Evolutionary conservation across 2,888 invertebrate genomes (phyloP).

Genomic region (Sepioteuthis lessoniana): DNA sequence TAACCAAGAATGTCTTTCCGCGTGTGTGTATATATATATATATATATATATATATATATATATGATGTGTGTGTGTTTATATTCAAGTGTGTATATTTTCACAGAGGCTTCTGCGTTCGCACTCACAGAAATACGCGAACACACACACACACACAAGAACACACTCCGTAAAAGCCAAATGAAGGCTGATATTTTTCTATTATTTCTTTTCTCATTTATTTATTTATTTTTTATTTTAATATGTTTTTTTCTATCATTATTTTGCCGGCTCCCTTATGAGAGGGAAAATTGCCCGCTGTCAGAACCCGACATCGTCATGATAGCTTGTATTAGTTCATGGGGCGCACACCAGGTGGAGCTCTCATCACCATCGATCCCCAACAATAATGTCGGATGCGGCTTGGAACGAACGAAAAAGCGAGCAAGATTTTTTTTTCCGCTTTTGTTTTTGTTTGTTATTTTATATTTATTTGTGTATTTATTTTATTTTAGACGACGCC

Average conservation of each 20-base stretch:
- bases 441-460: background rate
- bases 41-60: too few species aligned
- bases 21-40: too few species aligned
- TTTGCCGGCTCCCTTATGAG: background rate
- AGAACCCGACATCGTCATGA: background rate
- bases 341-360: background rate
- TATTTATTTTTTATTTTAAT: too few species aligned
- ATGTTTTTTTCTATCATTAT: background rate
- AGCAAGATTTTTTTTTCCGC: background rate
- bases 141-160: too few species aligned
- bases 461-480: background rate
- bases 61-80: too few species aligned
- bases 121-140: too few species aligned
- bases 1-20: too few species aligned
- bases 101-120: accelerated
- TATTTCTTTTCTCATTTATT: background rate
- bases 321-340: background rate
- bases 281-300: conserved; percentile 33
- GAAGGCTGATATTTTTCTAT: background rate
- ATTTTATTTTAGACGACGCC: background rate
- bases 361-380: conserved; percentile 18
- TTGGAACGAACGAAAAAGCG: background rate
- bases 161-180: too few species aligned
- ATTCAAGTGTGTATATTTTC: too few species aligned
- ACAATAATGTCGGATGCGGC: background rate